Base-by-base conservation (phyloP, 2,888 invertebrate species). In the Boloria euphrosyne region DNA sequence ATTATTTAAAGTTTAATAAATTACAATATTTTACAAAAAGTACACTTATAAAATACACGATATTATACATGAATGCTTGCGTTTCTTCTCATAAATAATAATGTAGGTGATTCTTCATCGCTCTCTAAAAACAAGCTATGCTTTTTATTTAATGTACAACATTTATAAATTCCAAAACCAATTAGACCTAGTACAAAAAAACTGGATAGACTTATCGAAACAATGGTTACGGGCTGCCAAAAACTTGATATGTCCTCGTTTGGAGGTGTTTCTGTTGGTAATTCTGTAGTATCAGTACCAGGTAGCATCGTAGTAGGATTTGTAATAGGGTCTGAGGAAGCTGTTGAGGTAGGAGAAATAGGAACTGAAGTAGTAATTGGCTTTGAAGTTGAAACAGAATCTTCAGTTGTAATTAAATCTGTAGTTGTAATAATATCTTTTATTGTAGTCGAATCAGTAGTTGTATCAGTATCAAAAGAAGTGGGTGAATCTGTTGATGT, bases 161-260 rank as follows among this genome's bases (percentile, higher is more conserved):
- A 38, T 18, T 50, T 14, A 17, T 62, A 62, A 13, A 55, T 22
- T 49, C 55, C 55, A 38, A 62, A 18, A 55, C 7, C 13, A 14
- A 62, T 18, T 18, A 62, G 27, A 10, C 54, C 55, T 46, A 62
- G 3, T 0, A 62, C 4, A 1, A 49, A 14, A 18, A 62, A 3
- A 38, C 62, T 55, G 10, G 55, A 54, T 6, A 62, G 3, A 14
- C 17, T 49, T 16, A 62, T 55, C 2, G 55, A 18, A 38, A 43
- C 13, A 6, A 62, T 62, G n/a, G 62, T 62, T 13, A 62, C 3
- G 17, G 62, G 62, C 16, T 55, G 18, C 54, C 49, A 55, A 22
- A 49, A 38, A n/a, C 2, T 50, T 14, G 49, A 4, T n/a, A 7
- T 18, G 22, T 50, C 54, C 6, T 62, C 62, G 5, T 17, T 17